Conservation (phyloP, 1,140 invertebrate species). For the Cherax destructor region DNA sequence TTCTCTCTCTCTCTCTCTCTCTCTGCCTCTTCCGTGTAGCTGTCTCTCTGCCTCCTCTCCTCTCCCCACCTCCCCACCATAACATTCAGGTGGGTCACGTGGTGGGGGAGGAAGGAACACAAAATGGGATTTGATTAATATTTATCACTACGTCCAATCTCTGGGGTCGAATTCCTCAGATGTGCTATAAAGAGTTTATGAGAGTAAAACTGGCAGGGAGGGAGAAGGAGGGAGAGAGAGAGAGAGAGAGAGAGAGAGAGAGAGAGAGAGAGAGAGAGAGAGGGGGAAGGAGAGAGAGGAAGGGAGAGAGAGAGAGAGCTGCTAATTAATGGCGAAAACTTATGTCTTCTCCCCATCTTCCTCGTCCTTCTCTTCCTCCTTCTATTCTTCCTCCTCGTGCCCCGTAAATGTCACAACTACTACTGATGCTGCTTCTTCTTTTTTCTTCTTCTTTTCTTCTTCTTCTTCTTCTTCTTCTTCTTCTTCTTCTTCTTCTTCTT, state of each 20-base stretch:
- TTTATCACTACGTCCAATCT: constrained; percentile 16
- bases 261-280: neutral
- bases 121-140: constrained; percentile 34
- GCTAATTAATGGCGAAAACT: neutral
- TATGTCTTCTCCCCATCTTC: neutral
- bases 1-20: too few species aligned
- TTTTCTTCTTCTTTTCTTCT: too few species aligned
- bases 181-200: constrained; percentile 24
- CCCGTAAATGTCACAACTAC: too few species aligned
- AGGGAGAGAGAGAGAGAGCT: neutral
- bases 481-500: too few species aligned
- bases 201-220: constrained; percentile 9
- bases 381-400: too few species aligned
- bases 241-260: neutral
- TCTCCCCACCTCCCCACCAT: neutral
- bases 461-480: too few species aligned
- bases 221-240: neutral
- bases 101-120: neutral
- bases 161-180: constrained; percentile 5
- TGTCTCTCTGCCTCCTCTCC: too few species aligned
- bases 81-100: neutral
- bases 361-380: neutral
- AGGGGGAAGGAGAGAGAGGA: neutral
- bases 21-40: too few species aligned
- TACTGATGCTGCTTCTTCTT: too few species aligned